phyloP scores from a whole-genome alignment of 2,888 invertebrate genomes.

The Mimas tiliae region DNA sequence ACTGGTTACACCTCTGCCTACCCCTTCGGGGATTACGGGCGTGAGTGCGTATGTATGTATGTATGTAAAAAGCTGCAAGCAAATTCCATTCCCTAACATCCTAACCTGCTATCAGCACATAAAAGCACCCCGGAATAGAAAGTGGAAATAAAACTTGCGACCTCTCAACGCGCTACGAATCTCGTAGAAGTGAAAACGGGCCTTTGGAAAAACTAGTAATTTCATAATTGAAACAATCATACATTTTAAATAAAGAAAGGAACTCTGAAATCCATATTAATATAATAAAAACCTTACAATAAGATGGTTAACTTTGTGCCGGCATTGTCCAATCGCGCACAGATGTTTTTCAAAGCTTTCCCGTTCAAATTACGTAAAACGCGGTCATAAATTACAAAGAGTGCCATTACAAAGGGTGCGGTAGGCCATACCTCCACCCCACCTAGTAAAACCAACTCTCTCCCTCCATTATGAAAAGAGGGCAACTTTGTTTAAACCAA shows the following conservation, averaged over 20 bases:
- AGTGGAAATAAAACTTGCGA: too few species aligned
- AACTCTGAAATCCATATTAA: not conserved
- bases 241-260: not conserved
- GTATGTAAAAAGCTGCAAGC: too few species aligned
- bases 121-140: too few species aligned
- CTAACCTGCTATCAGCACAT: too few species aligned
- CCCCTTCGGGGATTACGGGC: too few species aligned
- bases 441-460: conserved; percentile 10
- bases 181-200: not conserved
- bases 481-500: not conserved
- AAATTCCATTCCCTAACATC: too few species aligned
- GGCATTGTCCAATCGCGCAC: not conserved
- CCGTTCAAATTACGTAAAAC: conserved; percentile 11
- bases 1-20: too few species aligned
- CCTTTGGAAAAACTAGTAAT: too few species aligned
- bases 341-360: conserved; percentile 13
- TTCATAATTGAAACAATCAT: too few species aligned
- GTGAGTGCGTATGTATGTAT: too few species aligned
- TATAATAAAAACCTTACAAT: too few species aligned
- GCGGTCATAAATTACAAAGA: conserved; percentile 13
- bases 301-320: not conserved
- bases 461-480: conserved; percentile 19
- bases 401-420: conserved; percentile 20
- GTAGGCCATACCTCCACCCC: conserved; percentile 13
- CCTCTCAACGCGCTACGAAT: not conserved